Evolutionary conservation across 2,113 vertebrate genomes (phyloP), one percentile per base, ranked within the genome.

Genomic region (Phycodurus eques): DNA sequence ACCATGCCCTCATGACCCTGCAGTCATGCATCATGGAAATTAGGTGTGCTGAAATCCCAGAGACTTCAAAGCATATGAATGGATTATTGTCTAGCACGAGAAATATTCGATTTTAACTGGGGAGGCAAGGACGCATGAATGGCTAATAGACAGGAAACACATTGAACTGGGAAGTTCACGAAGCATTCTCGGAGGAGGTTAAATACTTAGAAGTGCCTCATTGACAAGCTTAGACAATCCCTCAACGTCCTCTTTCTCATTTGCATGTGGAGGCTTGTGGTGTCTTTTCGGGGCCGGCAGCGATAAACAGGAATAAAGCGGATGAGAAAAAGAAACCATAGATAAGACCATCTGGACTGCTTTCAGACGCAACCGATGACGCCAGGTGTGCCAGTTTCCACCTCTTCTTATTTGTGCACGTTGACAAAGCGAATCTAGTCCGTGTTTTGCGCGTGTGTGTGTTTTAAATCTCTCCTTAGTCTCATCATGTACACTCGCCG

Each of bases 51-150:
- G 70, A 81, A 80, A 83, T 73, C 70, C 68, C 27, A 0, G 76
- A 74, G 66, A 80, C 85, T 83, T 89, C 86, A 89, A 88, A 89
- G 80, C 75, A 82, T 85, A 80, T 76, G 67, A 78, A 77, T 66
- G 70, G 80, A 86, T 83, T 81, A 79, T 83, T 79, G 67, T 35
- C 84, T 83, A 80, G 87, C 82, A 69, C 85, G 71, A 73, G 80
- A 87, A 81, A 67, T 72, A 74, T 77, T 46, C 61, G 64, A 71
- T 75, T 43, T 51, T 61, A 75, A 79, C 27, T 46, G 72, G 63
- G 62, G 15, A 20, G 69, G 15, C 64, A 4, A 65, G 1, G 68
- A 64, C 12, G 44, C 33, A 44, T 31, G 13, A 64, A 65, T 42
- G n/a, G 54, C 46, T 8, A 63, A 61, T 70, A 80, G 68, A 83